These are phyloP conservation scores for Hypotaenidia okinawae DNA, from an alignment of 2,797 vertebrate species.

Conservation along the genomic window DNA sequence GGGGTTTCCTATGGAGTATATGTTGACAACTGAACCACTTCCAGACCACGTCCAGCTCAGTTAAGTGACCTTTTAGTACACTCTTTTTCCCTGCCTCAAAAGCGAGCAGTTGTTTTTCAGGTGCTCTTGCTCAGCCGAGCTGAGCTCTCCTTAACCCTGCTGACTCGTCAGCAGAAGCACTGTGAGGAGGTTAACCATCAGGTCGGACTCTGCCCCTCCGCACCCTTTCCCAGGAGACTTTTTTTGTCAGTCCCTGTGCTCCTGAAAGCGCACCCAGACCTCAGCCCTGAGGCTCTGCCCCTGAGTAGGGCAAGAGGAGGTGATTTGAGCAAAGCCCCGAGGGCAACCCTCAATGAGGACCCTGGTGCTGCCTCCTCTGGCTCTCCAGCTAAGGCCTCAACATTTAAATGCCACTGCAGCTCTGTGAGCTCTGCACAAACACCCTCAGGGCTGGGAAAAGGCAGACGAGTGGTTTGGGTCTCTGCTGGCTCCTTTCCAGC, in stretches of 20 bases:
- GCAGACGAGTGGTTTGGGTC: background rate
- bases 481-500: background rate
- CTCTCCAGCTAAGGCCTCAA: background rate
- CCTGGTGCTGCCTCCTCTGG: background rate
- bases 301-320: background rate
- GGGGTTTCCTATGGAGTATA: background rate
- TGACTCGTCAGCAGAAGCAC: background rate
- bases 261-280: background rate
- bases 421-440: background rate
- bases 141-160: constrained; percentile 55
- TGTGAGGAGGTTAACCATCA: constrained; percentile 60
- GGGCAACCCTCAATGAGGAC: background rate
- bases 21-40: constrained; percentile 36
- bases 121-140: constrained; percentile 70
- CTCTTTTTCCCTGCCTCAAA: constrained; percentile 12
- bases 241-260: background rate
- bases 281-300: background rate
- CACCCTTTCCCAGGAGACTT: background rate
- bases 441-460: background rate
- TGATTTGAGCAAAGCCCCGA: background rate
- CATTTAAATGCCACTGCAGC: accelerated
- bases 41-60: constrained; percentile 19
- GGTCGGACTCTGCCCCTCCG: constrained; percentile 16
- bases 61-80: constrained; percentile 40
- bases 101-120: constrained; percentile 43